Base-by-base conservation (phyloP, 1,140 invertebrate genomes). In the Neodiprion virginianus region DNA sequence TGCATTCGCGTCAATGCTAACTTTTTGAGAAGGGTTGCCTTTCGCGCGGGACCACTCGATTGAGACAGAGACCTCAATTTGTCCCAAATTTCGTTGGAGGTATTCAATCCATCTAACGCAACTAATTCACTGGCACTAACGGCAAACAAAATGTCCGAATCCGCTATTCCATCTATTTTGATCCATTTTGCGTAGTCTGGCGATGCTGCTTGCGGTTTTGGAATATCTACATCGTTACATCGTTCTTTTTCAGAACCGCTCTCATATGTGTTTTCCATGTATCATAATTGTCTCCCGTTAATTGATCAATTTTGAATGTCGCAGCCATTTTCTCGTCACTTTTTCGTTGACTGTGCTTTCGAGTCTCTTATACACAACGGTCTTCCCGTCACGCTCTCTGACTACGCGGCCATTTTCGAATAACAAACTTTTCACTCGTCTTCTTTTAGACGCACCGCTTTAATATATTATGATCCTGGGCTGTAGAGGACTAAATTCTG, bases 21-120 rank as follows among this genome's bases (percentile, higher is more conserved):
- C 73, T 70, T 48, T 70, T 78, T 79, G 17, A 78, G 53, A 8
- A 75, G 53, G 12, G 50, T 75, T 17, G 75, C 74, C 74, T 77
- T 79, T 71, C 74, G 48, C 11, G 75, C 78, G 17, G 50, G 21
- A 10, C 12, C 28, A 72, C 61, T 17, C 14, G 14, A 9, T 53
- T 47, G 14, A 28, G 1, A 21, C 17, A 21, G 17, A 21, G 17
- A 21, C 17, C 17, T 21, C 17, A 21, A 21, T 21, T 21, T 21
- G 17, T 21, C 17, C 17, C 17, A 21, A 21, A 21, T 21, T 21
- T n/a, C 47, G n/a, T 49, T 50, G 12, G 71, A 65, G 14, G 9
- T 65, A 14, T 66, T 23, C 17, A 65, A 66, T n/a, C 71, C 71
- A 23, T 65, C 53, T 65, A 66, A 14, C 53, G 21, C 71, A 21